Conservation (phyloP, 2,797 vertebrate genomes). For the Buphagus erythrorhynchus region DNA sequence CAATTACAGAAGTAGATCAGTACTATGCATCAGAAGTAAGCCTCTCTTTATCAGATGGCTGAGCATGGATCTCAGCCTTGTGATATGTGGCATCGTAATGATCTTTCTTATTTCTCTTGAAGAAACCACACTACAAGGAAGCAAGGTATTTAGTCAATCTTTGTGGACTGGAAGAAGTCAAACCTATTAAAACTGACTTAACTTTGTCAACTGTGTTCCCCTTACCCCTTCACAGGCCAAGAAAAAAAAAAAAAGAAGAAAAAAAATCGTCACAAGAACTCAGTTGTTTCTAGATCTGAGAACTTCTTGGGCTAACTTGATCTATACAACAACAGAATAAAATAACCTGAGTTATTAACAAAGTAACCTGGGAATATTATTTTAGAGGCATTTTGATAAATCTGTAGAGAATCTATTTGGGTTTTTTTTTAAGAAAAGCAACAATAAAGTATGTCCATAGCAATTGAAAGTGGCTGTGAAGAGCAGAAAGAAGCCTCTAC, state of each 20-base stretch:
- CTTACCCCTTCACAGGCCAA: not conserved
- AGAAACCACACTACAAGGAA: conserved; percentile 98
- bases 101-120: conserved; percentile 97
- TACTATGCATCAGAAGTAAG: conserved; percentile 96
- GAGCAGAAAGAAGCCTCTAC: not conserved
- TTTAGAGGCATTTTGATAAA: not conserved
- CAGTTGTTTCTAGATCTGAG: not conserved
- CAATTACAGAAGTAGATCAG: conserved; percentile 87
- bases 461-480: not conserved
- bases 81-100: conserved; percentile 94
- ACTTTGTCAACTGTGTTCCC: not conserved
- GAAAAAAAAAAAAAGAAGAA: not conserved
- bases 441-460: not conserved
- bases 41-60: conserved; percentile 99
- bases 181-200: not conserved
- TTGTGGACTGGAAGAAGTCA: conserved; percentile 38
- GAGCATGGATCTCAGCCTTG: conserved; percentile 98
- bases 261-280: not conserved
- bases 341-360: not conserved
- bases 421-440: not conserved
- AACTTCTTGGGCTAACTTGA: not conserved
- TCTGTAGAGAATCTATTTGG: not conserved
- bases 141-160: conserved; percentile 84
- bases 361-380: not conserved
- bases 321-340: not conserved